Conservation (phyloP, 2,888 invertebrate species). For the Ryuthela nishihirai region DNA sequence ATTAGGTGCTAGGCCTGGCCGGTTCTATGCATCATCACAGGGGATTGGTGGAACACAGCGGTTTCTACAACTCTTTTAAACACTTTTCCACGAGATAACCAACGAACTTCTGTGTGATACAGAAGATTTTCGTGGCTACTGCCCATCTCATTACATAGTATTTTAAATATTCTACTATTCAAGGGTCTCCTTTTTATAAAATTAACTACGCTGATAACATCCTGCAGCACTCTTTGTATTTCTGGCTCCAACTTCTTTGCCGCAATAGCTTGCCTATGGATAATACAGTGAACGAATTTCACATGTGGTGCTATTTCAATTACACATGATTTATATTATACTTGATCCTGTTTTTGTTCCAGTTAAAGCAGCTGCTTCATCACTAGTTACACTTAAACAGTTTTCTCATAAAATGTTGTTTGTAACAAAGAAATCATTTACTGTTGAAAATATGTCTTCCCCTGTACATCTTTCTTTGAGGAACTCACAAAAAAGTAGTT, state of each 20-base stretch:
- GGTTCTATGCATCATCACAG: no score
- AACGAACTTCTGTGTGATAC: no score
- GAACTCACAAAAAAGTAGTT: no score
- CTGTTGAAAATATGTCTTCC: not conserved
- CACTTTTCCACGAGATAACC: no score
- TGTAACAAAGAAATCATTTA: slow-evolving; percentile 2
- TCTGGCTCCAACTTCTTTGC: not conserved
- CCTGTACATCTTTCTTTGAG: no score
- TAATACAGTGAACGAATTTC: not conserved
- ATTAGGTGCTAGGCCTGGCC: no score
- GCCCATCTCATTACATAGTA: not conserved
- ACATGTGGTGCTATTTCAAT: not conserved
- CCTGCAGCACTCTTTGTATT: not conserved
- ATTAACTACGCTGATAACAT: not conserved
- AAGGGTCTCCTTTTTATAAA: not conserved
- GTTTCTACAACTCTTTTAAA: no score
- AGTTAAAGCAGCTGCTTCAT: not conserved
- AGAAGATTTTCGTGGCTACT: not conserved
- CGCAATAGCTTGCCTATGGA: not conserved
- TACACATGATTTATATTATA: not conserved
- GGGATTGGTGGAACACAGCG: no score
- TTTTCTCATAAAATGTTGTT: not conserved
- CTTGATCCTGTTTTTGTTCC: not conserved
- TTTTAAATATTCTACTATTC: not conserved
- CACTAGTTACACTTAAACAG: not conserved